These are phyloP conservation scores for Eulithis prunata DNA, from an alignment of 2,888 invertebrate genomes.

Conservation along the genomic window DNA sequence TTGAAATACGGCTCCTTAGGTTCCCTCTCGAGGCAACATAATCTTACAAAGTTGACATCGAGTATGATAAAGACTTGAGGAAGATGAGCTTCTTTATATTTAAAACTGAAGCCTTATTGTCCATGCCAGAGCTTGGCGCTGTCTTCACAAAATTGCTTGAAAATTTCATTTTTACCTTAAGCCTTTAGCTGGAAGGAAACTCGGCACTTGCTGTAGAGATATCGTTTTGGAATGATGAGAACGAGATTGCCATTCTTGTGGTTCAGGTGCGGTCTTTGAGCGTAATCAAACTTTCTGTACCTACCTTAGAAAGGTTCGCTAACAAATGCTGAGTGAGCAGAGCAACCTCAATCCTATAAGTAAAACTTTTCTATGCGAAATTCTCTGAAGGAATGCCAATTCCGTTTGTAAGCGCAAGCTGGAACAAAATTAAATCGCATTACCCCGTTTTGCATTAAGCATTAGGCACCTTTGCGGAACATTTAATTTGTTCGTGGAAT, in stretches of 20 bases:
- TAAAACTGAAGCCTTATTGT: slow-evolving; percentile 47
- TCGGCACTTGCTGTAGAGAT: slow-evolving; percentile 20
- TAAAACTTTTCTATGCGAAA: slow-evolving; percentile 56
- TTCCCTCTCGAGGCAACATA: slow-evolving; percentile 32
- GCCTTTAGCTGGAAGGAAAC: slow-evolving; percentile 33
- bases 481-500: slow-evolving; percentile 32
- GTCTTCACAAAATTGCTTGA: slow-evolving; percentile 52
- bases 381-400: slow-evolving; percentile 58
- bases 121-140: slow-evolving; percentile 44
- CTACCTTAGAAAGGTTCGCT: slow-evolving; percentile 41
- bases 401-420: slow-evolving; percentile 53
- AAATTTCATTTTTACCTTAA: slow-evolving; percentile 52
- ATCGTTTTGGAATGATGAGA: slow-evolving; percentile 25
- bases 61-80: slow-evolving; percentile 42
- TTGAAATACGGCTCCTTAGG: slow-evolving; percentile 27
- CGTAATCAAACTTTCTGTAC: slow-evolving; percentile 45
- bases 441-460: slow-evolving; percentile 42
- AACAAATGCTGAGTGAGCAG: slow-evolving; percentile 40
- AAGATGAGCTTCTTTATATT: slow-evolving; percentile 52
- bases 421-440: slow-evolving; percentile 50
- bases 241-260: slow-evolving; percentile 27
- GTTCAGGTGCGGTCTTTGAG: slow-evolving; percentile 28
- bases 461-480: slow-evolving; percentile 26
- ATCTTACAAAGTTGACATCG: slow-evolving; percentile 41
- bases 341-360: slow-evolving; percentile 47